Evolutionary conservation across 2,888 invertebrate species (phyloP), one percentile per base, ranked within the genome.

Genomic region (Deilephila porcellus): DNA sequence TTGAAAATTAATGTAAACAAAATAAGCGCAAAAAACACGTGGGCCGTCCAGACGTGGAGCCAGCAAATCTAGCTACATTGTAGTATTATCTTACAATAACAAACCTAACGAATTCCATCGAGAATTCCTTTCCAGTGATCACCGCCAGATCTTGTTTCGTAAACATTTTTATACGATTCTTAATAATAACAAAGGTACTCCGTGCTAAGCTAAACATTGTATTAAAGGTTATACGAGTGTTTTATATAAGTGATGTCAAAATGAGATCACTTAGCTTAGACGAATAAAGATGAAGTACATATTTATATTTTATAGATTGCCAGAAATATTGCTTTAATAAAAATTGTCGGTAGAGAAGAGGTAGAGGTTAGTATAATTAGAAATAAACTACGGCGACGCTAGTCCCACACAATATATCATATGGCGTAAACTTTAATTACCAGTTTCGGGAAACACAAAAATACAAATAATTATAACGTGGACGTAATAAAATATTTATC

Each of bases 41-140:
- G 76, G 74, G 72, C 63, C 59, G 77, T 11, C 80, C 83, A 90
- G 92, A 90, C 91, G 91, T 89, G 86, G 85, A 89, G 79, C 79
- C 78, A 78, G 88, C 90, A 85, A 74, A 76, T 79, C 81, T 86
- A 85, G 83, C 84, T 81, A 85, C 80, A 82, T 82, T 81, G 79
- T 72, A 78, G 82, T 80, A 81, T 90, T 86, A 80, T 84, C 83
- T 90, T 89, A 89, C 87, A 90, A 89, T 86, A 90, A 90, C 79
- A 80, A 86, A 87, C 83, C 63, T 59, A 64, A 83, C 78, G 81
- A 86, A 91, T 91, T 88, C 90, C 83, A 59, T 67, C 59, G 14
- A 25, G 52, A 52, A 67, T 67, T 52, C 67, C 67, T 52, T 52
- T 52, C 17, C 67, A 67, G 52, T 67, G 67, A 67, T 67, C 67